Evolutionary conservation across 2,113 vertebrate genomes (phyloP).

Genomic region (Dasyprocta punctata): DNA sequence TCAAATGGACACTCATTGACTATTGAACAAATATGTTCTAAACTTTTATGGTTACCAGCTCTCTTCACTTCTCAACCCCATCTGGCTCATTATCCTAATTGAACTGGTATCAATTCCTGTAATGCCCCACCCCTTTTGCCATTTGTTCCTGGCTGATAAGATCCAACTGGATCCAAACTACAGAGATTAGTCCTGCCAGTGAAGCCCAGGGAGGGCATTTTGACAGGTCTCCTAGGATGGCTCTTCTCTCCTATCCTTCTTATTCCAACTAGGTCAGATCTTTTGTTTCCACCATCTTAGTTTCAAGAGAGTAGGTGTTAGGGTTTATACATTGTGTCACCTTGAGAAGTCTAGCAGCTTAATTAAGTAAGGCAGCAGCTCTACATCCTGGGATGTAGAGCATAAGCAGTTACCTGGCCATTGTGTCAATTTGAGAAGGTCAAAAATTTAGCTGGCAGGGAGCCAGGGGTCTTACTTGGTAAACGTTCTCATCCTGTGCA

Average conservation of each 20-base stretch:
- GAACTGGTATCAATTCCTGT: not conserved
- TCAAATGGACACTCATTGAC: not conserved
- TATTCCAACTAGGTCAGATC: not conserved
- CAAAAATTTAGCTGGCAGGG: too few species aligned
- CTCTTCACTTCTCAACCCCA: constrained; percentile 3
- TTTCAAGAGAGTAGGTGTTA: not conserved
- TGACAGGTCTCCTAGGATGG: not conserved
- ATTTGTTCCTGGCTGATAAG: not conserved
- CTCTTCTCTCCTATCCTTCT: not conserved
- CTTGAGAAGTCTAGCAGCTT: too few species aligned
- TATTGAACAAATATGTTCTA: not conserved
- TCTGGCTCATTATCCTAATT: not conserved
- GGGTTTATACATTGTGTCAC: too few species aligned
- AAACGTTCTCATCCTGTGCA: too few species aligned
- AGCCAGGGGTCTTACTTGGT: too few species aligned
- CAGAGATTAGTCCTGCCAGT: not conserved
- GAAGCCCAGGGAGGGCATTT: not conserved
- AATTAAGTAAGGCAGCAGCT: too few species aligned
- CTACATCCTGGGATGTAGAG: too few species aligned
- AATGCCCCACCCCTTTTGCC: not conserved
- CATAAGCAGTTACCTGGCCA: too few species aligned
- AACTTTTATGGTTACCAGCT: not conserved
- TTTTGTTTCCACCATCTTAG: not conserved
- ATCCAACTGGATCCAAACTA: not conserved
- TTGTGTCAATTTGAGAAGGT: too few species aligned